A percentile compares a stretch with the other conserved stretches of the same genome.
Evolutionary conservation across 1,140 invertebrate species (phyloP).

Genomic region (Physella acuta): DNA sequence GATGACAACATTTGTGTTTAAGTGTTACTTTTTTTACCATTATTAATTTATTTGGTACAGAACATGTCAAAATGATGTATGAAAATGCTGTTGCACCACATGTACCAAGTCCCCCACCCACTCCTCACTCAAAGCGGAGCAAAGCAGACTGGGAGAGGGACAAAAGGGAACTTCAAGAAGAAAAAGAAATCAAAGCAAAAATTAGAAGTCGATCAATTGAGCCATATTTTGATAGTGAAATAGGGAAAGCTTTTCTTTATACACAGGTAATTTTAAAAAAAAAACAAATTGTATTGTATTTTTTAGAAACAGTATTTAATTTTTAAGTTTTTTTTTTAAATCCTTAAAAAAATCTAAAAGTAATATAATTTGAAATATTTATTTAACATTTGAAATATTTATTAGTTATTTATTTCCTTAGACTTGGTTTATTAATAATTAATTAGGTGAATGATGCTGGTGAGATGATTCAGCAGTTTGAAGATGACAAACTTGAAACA

Average conservation of each 20-base stretch:
- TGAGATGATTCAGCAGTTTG: slow-evolving; percentile 43
- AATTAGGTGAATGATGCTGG: slow-evolving; percentile 47
- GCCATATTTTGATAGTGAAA: slow-evolving; percentile 57
- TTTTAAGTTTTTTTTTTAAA: background rate
- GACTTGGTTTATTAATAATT: background rate
- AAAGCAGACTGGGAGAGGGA: slow-evolving; percentile 54
- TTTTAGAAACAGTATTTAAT: background rate
- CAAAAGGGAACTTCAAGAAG: slow-evolving; percentile 46
- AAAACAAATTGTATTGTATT: too few relatives aligned
- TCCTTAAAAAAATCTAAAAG: too few relatives aligned
- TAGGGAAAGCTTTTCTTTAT: slow-evolving; percentile 55
- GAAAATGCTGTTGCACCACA: slow-evolving; percentile 46
- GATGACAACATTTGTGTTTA: background rate
- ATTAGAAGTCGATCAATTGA: slow-evolving; percentile 52
- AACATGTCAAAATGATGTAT: slow-evolving; percentile 47
- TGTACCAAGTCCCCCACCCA: slow-evolving; percentile 47
- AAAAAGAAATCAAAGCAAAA: slow-evolving; percentile 39
- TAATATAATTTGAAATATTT: background rate
- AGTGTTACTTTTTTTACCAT: background rate
- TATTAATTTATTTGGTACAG: slow-evolving; percentile 26
- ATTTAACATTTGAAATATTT: background rate
- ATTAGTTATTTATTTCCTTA: background rate
- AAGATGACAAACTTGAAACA: slow-evolving; percentile 46
- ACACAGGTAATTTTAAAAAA: slow-evolving; percentile 37
- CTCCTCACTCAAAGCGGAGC: slow-evolving; percentile 47